phyloP scores from a whole-genome alignment of 1,140 invertebrate genomes.

The Rhagoletis zephyria region DNA sequence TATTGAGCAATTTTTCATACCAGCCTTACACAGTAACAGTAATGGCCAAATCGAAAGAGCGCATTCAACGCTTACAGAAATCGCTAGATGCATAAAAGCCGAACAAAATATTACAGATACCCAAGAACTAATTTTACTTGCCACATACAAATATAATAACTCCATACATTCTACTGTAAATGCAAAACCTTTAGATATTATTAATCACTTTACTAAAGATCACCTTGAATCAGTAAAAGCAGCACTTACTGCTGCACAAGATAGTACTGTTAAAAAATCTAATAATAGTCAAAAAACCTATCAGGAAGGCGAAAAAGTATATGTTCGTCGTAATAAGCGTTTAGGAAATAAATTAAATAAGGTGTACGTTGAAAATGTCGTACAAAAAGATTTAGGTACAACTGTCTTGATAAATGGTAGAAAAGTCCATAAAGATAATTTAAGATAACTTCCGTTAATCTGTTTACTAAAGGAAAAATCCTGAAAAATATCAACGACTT shows the following conservation, averaged over 20 bases:
- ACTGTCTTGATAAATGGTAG: conserved; percentile 1
- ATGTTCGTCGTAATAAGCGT: background rate
- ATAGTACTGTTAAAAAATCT: background rate
- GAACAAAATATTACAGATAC: conserved; percentile 28
- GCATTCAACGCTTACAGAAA: conserved; percentile 37
- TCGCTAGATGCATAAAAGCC: conserved; percentile 32
- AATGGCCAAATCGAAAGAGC: conserved; percentile 49
- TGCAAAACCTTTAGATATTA: conserved; percentile 9
- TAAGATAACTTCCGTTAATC: background rate
- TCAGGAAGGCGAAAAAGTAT: conserved; percentile 11
- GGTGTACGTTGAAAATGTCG: background rate
- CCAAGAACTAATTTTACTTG: conserved; percentile 16
- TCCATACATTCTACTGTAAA: conserved; percentile 36
- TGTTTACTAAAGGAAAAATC: no score
- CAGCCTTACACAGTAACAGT: conserved; percentile 12
- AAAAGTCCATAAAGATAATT: conserved; percentile 2
- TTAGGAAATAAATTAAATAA: conserved; percentile 18
- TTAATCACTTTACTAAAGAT: background rate
- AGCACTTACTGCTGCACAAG: background rate
- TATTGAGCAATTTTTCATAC: conserved; percentile 44
- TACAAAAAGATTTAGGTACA: conserved; percentile 3
- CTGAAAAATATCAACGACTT: background rate
- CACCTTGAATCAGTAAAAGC: background rate
- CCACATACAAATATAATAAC: conserved; percentile 52
- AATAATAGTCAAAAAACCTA: background rate